Conservation (phyloP, 2,888 invertebrate genomes). For the Dione vanillae region DNA sequence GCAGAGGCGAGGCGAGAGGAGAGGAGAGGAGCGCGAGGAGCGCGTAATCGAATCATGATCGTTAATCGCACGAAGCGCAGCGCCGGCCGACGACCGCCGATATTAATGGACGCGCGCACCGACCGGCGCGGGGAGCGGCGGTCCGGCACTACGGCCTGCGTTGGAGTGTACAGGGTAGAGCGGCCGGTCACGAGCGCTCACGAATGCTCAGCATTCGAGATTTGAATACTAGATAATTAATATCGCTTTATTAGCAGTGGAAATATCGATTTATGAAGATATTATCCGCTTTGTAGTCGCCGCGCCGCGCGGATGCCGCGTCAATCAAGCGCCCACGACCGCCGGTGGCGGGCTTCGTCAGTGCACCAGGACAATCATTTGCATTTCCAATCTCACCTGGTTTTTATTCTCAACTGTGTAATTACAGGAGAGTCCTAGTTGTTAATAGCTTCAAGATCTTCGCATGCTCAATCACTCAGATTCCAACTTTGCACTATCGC, state of each 20-base stretch:
- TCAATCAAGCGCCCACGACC: constrained; percentile 34
- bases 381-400: background rate
- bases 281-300: constrained; percentile 73
- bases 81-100: constrained; percentile 47
- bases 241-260: constrained; percentile 81
- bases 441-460: too few species aligned
- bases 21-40: constrained; percentile 43
- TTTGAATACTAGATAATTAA: constrained; percentile 84
- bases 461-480: too few species aligned
- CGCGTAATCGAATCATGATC: constrained; percentile 65
- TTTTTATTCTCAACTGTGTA: background rate
- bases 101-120: constrained; percentile 57
- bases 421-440: too few species aligned
- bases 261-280: constrained; percentile 81
- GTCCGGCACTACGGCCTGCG: constrained; percentile 48
- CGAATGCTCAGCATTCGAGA: constrained; percentile 73
- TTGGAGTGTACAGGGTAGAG: constrained; percentile 26
- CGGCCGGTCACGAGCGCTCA: constrained; percentile 65
- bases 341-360: constrained; percentile 5
- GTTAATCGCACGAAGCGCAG: constrained; percentile 60
- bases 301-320: constrained; percentile 47
- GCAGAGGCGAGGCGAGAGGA: constrained; percentile 22
- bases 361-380: constrained; percentile 13
- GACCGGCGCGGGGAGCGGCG: constrained; percentile 42
- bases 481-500: too few species aligned